Base-by-base conservation (phyloP, 2,113 vertebrate species). In the Neogobius melanostomus region DNA sequence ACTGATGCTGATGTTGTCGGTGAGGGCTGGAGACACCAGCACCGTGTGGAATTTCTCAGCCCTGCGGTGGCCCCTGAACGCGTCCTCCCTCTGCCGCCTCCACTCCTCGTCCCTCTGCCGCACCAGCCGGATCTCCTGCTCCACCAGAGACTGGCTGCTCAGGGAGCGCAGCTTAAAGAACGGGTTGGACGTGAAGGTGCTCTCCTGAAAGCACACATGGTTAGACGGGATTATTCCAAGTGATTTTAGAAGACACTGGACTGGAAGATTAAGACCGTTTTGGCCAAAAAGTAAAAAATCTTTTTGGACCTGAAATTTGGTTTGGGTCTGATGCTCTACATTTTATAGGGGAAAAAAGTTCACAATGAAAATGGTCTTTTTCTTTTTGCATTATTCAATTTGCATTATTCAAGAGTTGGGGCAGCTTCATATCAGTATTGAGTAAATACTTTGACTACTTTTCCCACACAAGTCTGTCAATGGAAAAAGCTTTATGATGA, bases 21-120 rank as follows among this genome's bases (percentile, higher is more conserved):
- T 85, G n/a, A 85, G 79, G 52, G 73, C 77, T 0, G 89, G 89
- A n/a, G 90, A 92, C 73, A 88, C 86, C 77, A 92, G 82, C 62
- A 90, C 88, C 1, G 89, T 91, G 14, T 90, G 79, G 4, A 90
- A 91, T 59, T 85, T 81, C 64, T 88, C 87, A 54, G 79, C 79
- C 64, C 73, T 71, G 28, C 28, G 28, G 3, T 36, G 28, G 59
- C 46, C 83, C 64, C 75, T 83, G 86, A 87, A 87, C 79, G 76
- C 80, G 8, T 85, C 86, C 67, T 88, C 87, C 74, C 91, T 84
- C 77, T 91, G 90, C 75, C 77, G 87, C 81, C 77, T 87, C 74
- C 89, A 88, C 70, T 91, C 89, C 42, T 91, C 89, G 71, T 93
- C 92, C 68, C 91, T 76, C 80, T 92, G 89, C 64, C 82, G 81